phyloP scores from a whole-genome alignment of 2,797 vertebrate genomes.

The Zenarchopterus dispar region DNA sequence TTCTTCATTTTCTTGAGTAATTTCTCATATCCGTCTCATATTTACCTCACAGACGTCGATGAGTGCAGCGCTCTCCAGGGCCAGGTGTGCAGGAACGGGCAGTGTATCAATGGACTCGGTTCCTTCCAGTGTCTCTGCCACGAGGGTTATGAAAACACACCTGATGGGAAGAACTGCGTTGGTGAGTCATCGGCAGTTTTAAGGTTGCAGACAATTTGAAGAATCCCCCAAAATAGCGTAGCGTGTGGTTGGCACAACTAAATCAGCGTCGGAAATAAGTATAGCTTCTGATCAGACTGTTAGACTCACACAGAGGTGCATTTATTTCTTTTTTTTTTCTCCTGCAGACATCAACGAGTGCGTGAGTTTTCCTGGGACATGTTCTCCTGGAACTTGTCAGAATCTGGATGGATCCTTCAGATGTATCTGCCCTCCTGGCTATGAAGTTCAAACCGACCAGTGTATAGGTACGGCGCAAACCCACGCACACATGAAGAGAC shows the following conservation, averaged over 20 bases:
- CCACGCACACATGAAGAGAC: not conserved
- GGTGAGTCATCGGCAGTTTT: constrained; percentile 79
- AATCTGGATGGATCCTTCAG: constrained; percentile 94
- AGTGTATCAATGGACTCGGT: constrained; percentile 91
- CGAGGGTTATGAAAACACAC: constrained; percentile 91
- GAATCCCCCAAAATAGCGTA: not conserved
- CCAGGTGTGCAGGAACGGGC: constrained; percentile 91
- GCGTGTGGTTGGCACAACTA: too few species aligned
- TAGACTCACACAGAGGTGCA: too few species aligned
- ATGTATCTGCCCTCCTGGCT: constrained; percentile 92
- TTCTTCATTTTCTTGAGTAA: not conserved
- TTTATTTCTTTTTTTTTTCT: not conserved
- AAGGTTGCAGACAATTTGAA: too few species aligned
- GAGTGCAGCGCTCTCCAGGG: constrained; percentile 90
- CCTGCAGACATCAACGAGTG: constrained; percentile 91
- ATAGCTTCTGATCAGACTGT: too few species aligned
- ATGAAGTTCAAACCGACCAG: constrained; percentile 91
- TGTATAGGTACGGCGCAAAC: constrained; percentile 85
- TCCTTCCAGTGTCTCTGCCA: constrained; percentile 94
- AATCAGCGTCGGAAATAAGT: too few species aligned
- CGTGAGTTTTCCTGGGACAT: constrained; percentile 86
- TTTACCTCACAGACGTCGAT: constrained; percentile 84
- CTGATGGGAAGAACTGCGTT: constrained; percentile 91
- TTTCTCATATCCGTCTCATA: constrained; percentile 6
- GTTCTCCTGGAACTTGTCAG: constrained; percentile 94